Conservation (phyloP, 2,113 vertebrate genomes). For the Potamarius usumacintae region DNA sequence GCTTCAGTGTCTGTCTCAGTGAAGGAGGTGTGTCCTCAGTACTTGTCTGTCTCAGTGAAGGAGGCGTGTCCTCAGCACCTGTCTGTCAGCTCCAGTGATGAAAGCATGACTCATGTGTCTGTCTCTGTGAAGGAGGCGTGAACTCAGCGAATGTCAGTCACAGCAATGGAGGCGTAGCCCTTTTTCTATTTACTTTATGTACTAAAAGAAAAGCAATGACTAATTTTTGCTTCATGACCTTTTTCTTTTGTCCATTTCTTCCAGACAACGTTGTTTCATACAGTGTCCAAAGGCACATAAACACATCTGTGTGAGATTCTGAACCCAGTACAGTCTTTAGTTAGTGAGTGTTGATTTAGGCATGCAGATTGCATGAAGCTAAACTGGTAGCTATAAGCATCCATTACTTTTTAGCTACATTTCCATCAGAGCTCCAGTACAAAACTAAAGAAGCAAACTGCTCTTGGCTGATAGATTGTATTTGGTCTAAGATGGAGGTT, state of each 20-base stretch:
- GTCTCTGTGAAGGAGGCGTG: background rate
- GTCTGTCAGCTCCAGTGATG: background rate
- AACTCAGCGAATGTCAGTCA: no score
- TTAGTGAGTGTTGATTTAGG: background rate
- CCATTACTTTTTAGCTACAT: background rate
- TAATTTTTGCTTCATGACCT: background rate
- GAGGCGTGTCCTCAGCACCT: background rate
- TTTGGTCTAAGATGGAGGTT: background rate
- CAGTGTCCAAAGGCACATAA: no score
- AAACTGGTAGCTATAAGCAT: background rate
- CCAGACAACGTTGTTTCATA: background rate
- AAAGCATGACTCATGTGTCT: background rate
- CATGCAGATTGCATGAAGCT: background rate
- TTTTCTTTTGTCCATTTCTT: background rate
- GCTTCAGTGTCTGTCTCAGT: background rate
- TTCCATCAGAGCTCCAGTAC: background rate
- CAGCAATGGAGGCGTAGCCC: background rate
- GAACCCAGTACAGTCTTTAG: background rate
- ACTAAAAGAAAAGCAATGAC: no score
- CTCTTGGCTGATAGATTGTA: background rate
- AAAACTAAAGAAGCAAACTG: background rate
- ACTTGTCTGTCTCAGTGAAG: background rate
- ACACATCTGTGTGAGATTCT: background rate
- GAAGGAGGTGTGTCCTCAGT: background rate
- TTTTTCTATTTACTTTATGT: background rate